Conservation (phyloP, 2,797 vertebrate genomes). For the Poecile montanus region DNA sequence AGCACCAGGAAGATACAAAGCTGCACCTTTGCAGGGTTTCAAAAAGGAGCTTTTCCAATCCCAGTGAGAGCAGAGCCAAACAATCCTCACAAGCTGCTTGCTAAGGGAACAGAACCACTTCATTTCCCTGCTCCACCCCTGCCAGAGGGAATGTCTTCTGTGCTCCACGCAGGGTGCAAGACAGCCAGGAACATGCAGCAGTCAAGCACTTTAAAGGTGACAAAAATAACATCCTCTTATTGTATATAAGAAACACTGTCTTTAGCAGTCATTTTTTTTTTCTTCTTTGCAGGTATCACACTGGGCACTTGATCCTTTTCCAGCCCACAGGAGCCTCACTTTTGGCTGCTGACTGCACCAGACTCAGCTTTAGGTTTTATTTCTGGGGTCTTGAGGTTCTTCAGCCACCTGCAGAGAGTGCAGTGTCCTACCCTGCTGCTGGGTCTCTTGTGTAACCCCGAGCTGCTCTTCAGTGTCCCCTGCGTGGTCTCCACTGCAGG, state of each 20-base stretch:
- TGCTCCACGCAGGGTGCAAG: not conserved
- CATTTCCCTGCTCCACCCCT: not conserved
- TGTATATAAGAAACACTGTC: accelerated
- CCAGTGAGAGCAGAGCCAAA: not conserved
- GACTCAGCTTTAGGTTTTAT: not conserved
- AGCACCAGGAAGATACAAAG: not conserved
- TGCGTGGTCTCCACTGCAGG: accelerated
- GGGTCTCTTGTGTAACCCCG: accelerated
- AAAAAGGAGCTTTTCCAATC: not conserved
- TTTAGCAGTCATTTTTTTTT: not conserved
- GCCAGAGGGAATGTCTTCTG: not conserved
- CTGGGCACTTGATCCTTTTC: not conserved
- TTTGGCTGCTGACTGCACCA: not conserved
- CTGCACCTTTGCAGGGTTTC: not conserved
- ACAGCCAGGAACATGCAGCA: not conserved
- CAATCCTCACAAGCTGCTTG: not conserved
- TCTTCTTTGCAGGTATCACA: accelerated
- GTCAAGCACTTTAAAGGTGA: not conserved
- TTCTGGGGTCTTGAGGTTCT: not conserved
- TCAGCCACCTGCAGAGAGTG: constrained; percentile 50
- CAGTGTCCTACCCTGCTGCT: not conserved
- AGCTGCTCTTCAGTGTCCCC: accelerated
- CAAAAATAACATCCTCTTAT: not conserved
- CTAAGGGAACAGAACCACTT: not conserved
- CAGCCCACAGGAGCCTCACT: not conserved